Conservation (phyloP, 1,140 invertebrate genomes). For the Drosophila nasuta region DNA sequence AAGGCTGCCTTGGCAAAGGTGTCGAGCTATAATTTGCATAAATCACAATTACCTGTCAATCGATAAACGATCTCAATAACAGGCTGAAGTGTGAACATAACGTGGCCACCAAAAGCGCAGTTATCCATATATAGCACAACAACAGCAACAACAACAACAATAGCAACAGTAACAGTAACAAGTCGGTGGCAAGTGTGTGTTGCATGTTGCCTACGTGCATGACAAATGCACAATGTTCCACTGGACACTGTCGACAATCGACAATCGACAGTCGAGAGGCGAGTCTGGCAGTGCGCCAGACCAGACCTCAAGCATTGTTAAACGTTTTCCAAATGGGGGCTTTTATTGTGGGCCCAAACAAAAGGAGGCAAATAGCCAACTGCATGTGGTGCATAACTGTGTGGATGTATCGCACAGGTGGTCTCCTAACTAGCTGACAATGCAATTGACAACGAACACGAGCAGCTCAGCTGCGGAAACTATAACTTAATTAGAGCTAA, state of each 20-base stretch:
- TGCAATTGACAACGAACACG: constrained; percentile 45
- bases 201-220: constrained; percentile 36
- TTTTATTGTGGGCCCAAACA: constrained; percentile 45
- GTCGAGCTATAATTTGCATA: constrained; percentile 75
- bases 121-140: constrained; percentile 26
- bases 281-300: constrained; percentile 56
- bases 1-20: constrained; percentile 47
- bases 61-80: constrained; percentile 68
- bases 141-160: constrained; percentile 28
- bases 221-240: constrained; percentile 60
- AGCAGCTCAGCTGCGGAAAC: constrained; percentile 2
- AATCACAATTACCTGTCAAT: constrained; percentile 81
- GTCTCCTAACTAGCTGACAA: constrained; percentile 45
- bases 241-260: constrained; percentile 6
- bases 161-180: constrained; percentile 37
- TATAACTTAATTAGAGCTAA: constrained; percentile 10
- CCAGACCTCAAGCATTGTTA: constrained; percentile 53
- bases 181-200: constrained; percentile 53
- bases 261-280: no score
- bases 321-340: constrained; percentile 54
- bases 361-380: constrained; percentile 53
- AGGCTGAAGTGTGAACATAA: constrained; percentile 51
- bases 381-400: constrained; percentile 22
- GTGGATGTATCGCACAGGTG: constrained; percentile 52
- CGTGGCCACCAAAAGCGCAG: constrained; percentile 43